These are phyloP conservation scores for Campopleginae sp. DNA, from an alignment of 2,888 invertebrate genomes.

Conservation along the genomic window DNA sequence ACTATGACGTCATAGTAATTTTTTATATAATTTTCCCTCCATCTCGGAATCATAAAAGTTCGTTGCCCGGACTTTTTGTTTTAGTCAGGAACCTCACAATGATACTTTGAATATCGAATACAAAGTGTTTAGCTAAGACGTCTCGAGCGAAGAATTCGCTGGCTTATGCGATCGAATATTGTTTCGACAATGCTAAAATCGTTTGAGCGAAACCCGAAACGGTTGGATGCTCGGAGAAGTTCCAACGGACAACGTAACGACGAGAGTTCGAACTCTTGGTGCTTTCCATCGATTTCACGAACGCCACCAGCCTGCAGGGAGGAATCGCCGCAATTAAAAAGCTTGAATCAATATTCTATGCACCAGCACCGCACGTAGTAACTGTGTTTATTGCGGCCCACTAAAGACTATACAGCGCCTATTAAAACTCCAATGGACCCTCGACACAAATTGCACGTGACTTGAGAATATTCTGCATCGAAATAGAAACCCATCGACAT, in stretches of 20 bases:
- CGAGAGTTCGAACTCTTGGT: not conserved
- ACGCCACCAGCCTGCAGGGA: not conserved
- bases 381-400: not conserved
- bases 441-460: not conserved
- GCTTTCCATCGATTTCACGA: not conserved
- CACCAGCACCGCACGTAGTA: not conserved
- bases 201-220: not conserved
- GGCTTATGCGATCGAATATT: not conserved
- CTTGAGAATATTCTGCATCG: not conserved
- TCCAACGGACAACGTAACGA: not conserved
- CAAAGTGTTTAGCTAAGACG: not conserved
- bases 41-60: not conserved
- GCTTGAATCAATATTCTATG: not conserved
- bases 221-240: not conserved
- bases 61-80: not conserved
- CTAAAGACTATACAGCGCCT: not conserved
- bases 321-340: not conserved
- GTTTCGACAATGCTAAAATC: not conserved
- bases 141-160: too few relatives aligned
- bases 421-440: slow-evolving; percentile 18
- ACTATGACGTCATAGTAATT: too few relatives aligned
- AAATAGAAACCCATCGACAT: not conserved
- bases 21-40: too few relatives aligned
- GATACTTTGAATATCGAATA: not conserved
- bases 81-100: not conserved